Evolutionary conservation across 1,140 invertebrate species (phyloP), one percentile per base, ranked within the genome.

Genomic region (Drosophila nigromelanica): DNA sequence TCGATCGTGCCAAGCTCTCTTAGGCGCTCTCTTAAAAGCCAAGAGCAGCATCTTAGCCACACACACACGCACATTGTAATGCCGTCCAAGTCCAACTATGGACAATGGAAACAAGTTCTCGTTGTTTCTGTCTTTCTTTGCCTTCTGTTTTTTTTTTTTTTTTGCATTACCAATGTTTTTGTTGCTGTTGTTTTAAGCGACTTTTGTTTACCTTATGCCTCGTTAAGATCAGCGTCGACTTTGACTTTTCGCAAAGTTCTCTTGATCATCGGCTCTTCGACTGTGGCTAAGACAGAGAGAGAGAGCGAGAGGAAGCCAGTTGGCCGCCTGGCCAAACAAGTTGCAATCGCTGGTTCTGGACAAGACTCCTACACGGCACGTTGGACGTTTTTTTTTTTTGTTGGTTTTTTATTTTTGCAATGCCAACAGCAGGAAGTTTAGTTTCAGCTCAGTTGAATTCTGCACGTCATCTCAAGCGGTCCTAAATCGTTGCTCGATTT

Each of bases 401-500:
- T 12, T 45, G 39, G 14, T 21, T 18, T 15, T 68, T 67, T 59
- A 42, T 18, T 43, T 55, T 37, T 60, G 81, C 81, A 78, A 42
- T 63, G 67, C 27, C 58, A 66, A 69, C 76, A 87, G 79, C 83
- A 89, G 83, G 83, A 89, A 89, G 83, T 89, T 82, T 60, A 86
- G 63, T 82, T 87, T 86, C 71, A 86, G 82, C 71, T 89, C 85
- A 89, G 83, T 89, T 89, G 62, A 89, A 89, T 89, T 89, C 89
- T 89, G 83, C 83, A 89, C 83, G 83, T 89, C 83, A 89, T 89
- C 83, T 89, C 76, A 89, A 89, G 76, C 80, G 85, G 83, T 89
- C 68, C 72, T 69, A 87, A 74, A 62, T 48, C 64, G 64, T 74
- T 80, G 52, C 37, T 79, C 50, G 40, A 56, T 40, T 70, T 67